These are phyloP conservation scores for Blera fallax DNA, from an alignment of 2,888 invertebrate genomes.

Conservation along the genomic window DNA sequence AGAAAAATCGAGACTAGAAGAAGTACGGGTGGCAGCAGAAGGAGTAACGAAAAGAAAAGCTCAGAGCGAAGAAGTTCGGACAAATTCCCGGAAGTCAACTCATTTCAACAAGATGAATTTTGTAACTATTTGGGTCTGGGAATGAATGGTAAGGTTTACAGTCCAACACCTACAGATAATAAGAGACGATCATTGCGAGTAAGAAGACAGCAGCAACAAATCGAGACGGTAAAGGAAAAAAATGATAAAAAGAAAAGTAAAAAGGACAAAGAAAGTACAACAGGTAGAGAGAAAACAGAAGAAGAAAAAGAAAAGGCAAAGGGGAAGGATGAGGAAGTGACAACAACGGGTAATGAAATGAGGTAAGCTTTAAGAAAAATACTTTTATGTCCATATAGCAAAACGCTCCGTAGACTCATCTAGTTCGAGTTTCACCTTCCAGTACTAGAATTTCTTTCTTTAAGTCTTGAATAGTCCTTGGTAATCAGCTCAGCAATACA, in stretches of 20 bases:
- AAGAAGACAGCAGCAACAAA: constrained; percentile 75
- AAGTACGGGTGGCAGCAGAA: constrained; percentile 30
- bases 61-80: constrained; percentile 24
- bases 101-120: constrained; percentile 80
- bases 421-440: too few relatives aligned
- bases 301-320: neutral
- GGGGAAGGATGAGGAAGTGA: constrained; percentile 21
- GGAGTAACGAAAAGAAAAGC: neutral
- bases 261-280: constrained; percentile 12
- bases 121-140: constrained; percentile 80
- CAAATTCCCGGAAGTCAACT: constrained; percentile 38
- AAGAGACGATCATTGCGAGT: constrained; percentile 79
- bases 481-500: too few relatives aligned
- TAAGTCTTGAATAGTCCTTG: too few relatives aligned
- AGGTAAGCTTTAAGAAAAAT: constrained; percentile 21
- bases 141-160: constrained; percentile 72
- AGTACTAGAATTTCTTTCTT: too few relatives aligned
- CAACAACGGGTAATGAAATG: constrained; percentile 46
- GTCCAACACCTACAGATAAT: constrained; percentile 77
- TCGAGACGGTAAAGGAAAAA: constrained; percentile 70
- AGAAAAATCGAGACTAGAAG: constrained; percentile 31
- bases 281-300: neutral
- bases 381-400: neutral
- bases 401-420: too few relatives aligned
- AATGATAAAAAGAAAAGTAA: constrained; percentile 38